These are phyloP conservation scores for Urophycis tenuis DNA, from an alignment of 2,797 vertebrate genomes.

Conservation along the genomic window DNA sequence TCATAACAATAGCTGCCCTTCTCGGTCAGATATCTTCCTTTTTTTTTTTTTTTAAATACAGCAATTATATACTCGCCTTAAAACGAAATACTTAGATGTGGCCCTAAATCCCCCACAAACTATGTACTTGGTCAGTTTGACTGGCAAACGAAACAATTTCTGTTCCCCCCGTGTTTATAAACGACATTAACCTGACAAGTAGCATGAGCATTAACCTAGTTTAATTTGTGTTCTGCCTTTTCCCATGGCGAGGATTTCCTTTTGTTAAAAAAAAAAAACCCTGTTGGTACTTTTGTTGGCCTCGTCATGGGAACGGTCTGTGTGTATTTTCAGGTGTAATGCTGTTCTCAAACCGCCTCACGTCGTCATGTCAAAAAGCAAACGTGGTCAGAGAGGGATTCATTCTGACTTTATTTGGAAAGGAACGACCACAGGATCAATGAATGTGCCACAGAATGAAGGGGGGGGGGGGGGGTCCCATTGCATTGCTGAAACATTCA, in stretches of 20 bases:
- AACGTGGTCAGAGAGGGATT: slow-evolving; percentile 7
- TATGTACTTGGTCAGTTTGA: not conserved
- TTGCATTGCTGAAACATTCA: not conserved
- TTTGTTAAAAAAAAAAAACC: not conserved
- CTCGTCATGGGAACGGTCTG: slow-evolving; percentile 15
- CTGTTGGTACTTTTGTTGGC: slow-evolving; percentile 15
- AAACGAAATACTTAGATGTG: slow-evolving; percentile 32
- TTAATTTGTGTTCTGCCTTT: slow-evolving; percentile 18
- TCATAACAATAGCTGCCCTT: slow-evolving; percentile 15
- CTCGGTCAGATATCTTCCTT: slow-evolving; percentile 8
- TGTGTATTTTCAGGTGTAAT: not conserved
- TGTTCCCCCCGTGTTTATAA: slow-evolving; percentile 32
- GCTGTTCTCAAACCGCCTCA: not conserved
- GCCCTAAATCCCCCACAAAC: slow-evolving; percentile 2
- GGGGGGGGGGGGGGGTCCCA: not conserved
- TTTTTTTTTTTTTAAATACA: slow-evolving; percentile 11
- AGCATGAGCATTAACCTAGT: slow-evolving; percentile 33
- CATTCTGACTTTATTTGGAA: not conserved
- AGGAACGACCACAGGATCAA: not conserved
- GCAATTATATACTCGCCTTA: slow-evolving; percentile 34
- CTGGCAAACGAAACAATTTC: slow-evolving; percentile 29
- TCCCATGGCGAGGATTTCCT: not conserved
- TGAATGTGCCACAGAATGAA: not conserved
- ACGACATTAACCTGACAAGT: slow-evolving; percentile 33
- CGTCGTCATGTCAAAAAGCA: not conserved